Base-by-base conservation (phyloP, 1,140 invertebrate species). In the Littorina saxatilis region DNA sequence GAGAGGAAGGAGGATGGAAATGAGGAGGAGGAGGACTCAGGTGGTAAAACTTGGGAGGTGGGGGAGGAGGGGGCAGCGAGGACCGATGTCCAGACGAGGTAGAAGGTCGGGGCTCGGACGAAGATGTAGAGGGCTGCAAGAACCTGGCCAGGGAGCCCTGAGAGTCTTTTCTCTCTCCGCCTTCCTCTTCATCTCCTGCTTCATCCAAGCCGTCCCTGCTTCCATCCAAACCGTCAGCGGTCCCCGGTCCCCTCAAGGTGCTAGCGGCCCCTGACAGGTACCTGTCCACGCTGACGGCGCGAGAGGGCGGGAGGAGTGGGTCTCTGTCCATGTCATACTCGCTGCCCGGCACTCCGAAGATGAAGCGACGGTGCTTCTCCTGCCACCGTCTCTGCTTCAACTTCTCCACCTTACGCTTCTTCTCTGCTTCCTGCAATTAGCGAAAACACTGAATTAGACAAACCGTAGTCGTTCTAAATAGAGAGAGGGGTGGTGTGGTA, bases 301-400 rank as follows among this genome's bases (percentile, higher is more conserved):
- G 75, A 17, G 85, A 84, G 15, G 40, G 52, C 2, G 81, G 61
- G 9, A 84, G 29, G 23, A 83, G 58, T 9, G 74, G 81, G 58
- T 88, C 87, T 35, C 82, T 79, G 23, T 89, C 87, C 39, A 84
- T 83, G 20, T 87, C 83, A 20, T 77, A 83, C 0, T 82, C 82
- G 29, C 82, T 79, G 50, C 83, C 85, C 4, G 85, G 79, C 23
- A 87, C 82, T 23, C 90, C 88, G 79, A 90, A 88, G 73, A 91
- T 86, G 68, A 89, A 87, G 17, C 86, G 85, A 35, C 89, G 83
- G 81, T 91, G 90, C 80, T 90, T 90, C 74, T 91, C 90, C 66
- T 91, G 90, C 90, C 90, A 91, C 43, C 88, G 76, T 72, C 88
- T 90, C 82, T 91, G 90, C 75, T 90, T 90, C 80, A 90, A 79